Conservation (phyloP, 2,113 vertebrate species). For the Camelus dromedarius region DNA sequence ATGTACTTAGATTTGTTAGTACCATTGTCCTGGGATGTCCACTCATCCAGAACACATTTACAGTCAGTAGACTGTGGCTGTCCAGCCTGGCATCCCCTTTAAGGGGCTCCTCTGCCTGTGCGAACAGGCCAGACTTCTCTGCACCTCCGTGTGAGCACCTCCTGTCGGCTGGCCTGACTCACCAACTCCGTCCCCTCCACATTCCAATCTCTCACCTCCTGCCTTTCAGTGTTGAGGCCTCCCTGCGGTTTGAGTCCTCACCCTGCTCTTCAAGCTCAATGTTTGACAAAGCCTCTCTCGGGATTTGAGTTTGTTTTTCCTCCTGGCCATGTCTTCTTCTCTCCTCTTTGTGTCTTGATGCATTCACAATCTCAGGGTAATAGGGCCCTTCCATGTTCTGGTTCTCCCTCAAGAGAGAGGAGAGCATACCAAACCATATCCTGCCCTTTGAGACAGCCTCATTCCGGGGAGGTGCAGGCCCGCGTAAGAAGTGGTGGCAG, state of each 20-base stretch:
- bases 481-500: neutral
- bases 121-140: neutral
- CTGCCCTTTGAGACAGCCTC: neutral
- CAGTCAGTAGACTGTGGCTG: neutral
- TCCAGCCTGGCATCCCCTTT: neutral
- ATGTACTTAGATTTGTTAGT: neutral
- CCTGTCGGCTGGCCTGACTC: neutral
- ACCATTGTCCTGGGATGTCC: neutral
- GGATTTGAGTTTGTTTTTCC: neutral
- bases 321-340: neutral
- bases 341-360: neutral
- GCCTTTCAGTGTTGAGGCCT: no score
- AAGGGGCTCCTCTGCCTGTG: accelerated
- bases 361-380: neutral
- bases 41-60: neutral
- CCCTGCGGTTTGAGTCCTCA: neutral
- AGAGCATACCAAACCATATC: neutral
- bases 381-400: neutral
- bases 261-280: neutral
- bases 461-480: neutral
- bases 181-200: accelerated
- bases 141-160: neutral
- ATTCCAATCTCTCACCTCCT: no score
- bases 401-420: neutral
- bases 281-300: neutral